Evolutionary conservation across 2,797 vertebrate genomes (phyloP).

Genomic region (Microctenopoma lineatum): DNA sequence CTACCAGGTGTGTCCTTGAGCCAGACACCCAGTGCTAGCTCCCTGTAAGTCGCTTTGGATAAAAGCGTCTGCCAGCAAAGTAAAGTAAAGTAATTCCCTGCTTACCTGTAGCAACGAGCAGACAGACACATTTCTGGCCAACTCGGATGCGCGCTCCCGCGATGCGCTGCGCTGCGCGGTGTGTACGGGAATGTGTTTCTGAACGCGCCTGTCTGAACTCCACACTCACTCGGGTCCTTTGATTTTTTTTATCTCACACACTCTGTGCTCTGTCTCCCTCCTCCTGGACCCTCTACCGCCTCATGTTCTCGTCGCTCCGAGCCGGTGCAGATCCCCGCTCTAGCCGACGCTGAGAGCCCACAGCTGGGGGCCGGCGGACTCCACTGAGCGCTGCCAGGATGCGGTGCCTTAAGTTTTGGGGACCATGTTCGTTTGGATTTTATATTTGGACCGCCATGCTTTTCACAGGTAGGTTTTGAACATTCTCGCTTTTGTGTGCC

Average conservation of each 20-base stretch:
- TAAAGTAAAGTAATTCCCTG: no score
- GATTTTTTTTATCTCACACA: constrained; percentile 6
- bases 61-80: no score
- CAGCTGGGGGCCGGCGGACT: constrained; percentile 34
- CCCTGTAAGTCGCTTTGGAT: no score
- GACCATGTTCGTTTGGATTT: constrained; percentile 66
- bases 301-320: constrained; percentile 42
- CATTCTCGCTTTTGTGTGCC: background rate
- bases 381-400: constrained; percentile 59
- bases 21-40: no score
- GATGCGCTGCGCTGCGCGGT: constrained; percentile 7
- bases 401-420: constrained; percentile 74
- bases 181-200: constrained; percentile 17
- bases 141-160: constrained; percentile 31
- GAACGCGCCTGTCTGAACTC: constrained; percentile 58
- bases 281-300: constrained; percentile 27
- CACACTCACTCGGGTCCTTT: constrained; percentile 28
- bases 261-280: constrained; percentile 10
- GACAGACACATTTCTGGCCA: background rate
- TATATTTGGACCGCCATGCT: constrained; percentile 71
- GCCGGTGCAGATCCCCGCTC: constrained; percentile 32
- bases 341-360: constrained; percentile 35
- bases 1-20: no score
- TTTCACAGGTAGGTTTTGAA: constrained; percentile 69
- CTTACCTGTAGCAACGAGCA: background rate